Conservation (phyloP, 1,140 invertebrate genomes). For the Lepidurus packardi region DNA sequence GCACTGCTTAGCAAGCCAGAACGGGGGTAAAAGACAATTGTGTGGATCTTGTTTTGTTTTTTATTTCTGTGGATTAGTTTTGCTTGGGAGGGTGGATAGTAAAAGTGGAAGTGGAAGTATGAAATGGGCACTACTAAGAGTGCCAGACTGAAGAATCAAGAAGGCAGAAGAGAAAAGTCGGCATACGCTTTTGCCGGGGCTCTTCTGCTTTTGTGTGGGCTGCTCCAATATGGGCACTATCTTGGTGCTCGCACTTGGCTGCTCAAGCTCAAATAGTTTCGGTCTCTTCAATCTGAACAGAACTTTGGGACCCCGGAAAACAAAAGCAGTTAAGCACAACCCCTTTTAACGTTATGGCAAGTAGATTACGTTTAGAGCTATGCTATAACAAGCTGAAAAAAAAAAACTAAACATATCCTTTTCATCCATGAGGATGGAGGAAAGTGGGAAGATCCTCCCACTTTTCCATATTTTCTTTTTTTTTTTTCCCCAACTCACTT, state of each 20-base stretch:
- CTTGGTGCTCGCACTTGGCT: neutral
- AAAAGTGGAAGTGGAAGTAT: neutral
- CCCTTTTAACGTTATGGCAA: neutral
- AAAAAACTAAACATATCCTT: neutral
- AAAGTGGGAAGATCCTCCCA: no score
- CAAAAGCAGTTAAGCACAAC: neutral
- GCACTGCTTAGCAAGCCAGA: neutral
- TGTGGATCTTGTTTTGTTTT: neutral
- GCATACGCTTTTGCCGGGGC: neutral
- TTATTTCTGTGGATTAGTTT: neutral
- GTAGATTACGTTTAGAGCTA: neutral
- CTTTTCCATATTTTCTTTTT: neutral
- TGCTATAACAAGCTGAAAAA: neutral
- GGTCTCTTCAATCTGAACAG: neutral
- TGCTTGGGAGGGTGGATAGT: no score
- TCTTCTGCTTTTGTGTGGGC: neutral
- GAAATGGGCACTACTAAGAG: neutral
- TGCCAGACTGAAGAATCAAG: neutral
- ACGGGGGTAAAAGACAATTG: neutral
- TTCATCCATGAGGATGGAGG: no score
- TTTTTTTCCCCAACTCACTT: no score
- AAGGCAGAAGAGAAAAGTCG: neutral
- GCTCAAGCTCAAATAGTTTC: neutral
- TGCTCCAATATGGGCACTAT: constrained; percentile 4
- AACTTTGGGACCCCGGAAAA: neutral